Evolutionary conservation across 2,113 vertebrate genomes (phyloP), one percentile per base, ranked within the genome.

Genomic region (Oreochromis niloticus): DNA sequence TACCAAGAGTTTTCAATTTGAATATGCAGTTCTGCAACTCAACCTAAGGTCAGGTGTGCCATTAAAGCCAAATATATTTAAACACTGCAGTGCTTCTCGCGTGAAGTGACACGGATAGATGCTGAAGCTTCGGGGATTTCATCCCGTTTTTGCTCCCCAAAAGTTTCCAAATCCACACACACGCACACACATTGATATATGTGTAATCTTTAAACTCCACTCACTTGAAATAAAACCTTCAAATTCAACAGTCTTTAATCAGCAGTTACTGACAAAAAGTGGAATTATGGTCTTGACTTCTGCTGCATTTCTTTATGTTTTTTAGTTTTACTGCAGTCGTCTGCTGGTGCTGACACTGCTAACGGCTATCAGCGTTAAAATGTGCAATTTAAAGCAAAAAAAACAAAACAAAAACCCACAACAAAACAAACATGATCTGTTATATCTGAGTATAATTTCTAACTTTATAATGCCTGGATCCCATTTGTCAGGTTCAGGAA

Each of bases 221-320:
- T 54, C 8, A 27, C 14, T 80, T 55, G 14, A 92, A 79, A 87
- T 56, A 36, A 90, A 89, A 89, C 54, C 71, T 81, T 89, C 11
- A 78, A 78, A 86, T 89, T 87, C 82, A 94, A 94, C 93, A 93
- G 91, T 93, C 92, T 91, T 90, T 36, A 83, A 81, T 90, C 61
- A 91, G 85, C 83, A 84, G 79, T 87, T 57, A 81, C 79, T 75
- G 80, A 82, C 85, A 66, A 80, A 27, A 66, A 81, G 39, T 61
- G 22, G 39, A 68, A 36, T 73, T 41, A 81, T 27, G n/a, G 56
- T 87, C 57, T 75, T 73, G 36, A 88, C 46, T 84, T 89, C 78
- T 81, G 86, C 83, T 85, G 89, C 68, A 46, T 27, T 27, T 73
- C 75, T 48, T 48, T 75, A 17, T 11, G 30, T n/a, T 1, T 39